These are phyloP conservation scores for Enteromius afrohamiltoni DNA, from an alignment of 2,797 vertebrate species.

Conservation along the genomic window DNA sequence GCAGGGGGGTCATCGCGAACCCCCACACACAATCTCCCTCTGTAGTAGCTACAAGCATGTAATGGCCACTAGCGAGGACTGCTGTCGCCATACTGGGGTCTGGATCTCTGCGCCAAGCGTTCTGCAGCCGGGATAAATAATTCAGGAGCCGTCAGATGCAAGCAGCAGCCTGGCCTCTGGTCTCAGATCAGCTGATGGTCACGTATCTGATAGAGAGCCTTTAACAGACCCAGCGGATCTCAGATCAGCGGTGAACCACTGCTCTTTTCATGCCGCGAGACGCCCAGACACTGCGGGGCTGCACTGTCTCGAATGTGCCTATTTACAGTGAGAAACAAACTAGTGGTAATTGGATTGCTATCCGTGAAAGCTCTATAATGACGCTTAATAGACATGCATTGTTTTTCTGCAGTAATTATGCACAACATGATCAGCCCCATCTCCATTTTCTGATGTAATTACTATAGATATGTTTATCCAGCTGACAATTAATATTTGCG, in stretches of 20 bases:
- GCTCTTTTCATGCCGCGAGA: slow-evolving; percentile 55
- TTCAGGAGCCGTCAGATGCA: slow-evolving; percentile 78
- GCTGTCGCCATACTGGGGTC: slow-evolving; percentile 69
- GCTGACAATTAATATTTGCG: slow-evolving; percentile 63
- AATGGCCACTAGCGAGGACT: slow-evolving; percentile 69
- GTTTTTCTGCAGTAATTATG: slow-evolving; percentile 80
- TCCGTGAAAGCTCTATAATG: slow-evolving; percentile 78
- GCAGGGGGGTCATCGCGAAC: slow-evolving; percentile 31
- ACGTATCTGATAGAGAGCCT: background rate
- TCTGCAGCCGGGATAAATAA: slow-evolving; percentile 77
- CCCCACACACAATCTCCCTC: slow-evolving; percentile 53
- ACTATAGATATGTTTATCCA: slow-evolving; percentile 75
- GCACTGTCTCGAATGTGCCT: slow-evolving; percentile 45
- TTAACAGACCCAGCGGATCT: background rate
- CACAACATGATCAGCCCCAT: slow-evolving; percentile 76
- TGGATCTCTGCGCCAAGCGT: slow-evolving; percentile 64
- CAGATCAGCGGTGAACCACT: background rate
- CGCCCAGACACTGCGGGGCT: slow-evolving; percentile 61
- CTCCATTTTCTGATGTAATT: slow-evolving; percentile 74
- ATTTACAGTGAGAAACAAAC: slow-evolving; percentile 72
- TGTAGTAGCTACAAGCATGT: slow-evolving; percentile 53
- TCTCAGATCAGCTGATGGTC: slow-evolving; percentile 39
- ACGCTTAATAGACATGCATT: slow-evolving; percentile 78
- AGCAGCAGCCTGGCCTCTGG: slow-evolving; percentile 56
- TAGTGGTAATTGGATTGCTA: slow-evolving; percentile 78